Percentiles rank a stretch among this genome's conserved stretches.
Evolutionary conservation across 2,113 vertebrate species (phyloP).

Genomic region (Rhipidura dahli): DNA sequence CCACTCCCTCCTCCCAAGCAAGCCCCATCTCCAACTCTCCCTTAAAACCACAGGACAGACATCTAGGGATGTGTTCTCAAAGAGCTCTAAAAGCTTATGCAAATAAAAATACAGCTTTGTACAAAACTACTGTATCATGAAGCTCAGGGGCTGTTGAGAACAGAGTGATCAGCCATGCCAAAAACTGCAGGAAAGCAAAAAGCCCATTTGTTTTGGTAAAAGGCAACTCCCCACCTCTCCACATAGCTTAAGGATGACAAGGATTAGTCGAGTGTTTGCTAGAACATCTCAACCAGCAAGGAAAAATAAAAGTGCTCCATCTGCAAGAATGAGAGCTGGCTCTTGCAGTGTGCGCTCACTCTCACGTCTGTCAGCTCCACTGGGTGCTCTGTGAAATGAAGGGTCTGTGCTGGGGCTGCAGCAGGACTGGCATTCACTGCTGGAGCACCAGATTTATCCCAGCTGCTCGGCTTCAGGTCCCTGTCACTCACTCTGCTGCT

Average conservation of each 20-base stretch:
- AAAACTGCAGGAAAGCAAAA: constrained; percentile 6
- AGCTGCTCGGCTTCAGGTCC: constrained; percentile 2
- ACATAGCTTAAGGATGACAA: constrained; percentile 9
- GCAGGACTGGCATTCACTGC: background rate
- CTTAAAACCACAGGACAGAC: background rate
- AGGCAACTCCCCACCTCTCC: background rate
- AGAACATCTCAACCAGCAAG: background rate
- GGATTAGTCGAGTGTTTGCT: background rate
- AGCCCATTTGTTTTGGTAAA: background rate
- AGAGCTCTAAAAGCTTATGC: background rate
- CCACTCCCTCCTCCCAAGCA: background rate
- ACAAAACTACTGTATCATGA: background rate
- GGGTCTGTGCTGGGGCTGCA: background rate
- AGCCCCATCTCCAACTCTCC: background rate
- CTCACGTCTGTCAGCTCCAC: constrained; percentile 18
- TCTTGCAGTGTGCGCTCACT: background rate
- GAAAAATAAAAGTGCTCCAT: background rate
- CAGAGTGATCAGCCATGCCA: background rate
- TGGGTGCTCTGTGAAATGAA: background rate
- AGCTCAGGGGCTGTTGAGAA: background rate
- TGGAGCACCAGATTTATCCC: background rate
- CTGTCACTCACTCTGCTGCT: background rate
- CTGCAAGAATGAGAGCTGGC: background rate
- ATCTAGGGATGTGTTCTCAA: background rate
- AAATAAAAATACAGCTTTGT: background rate